Conservation (phyloP, 53 echinoderm and acorn worm species). For the Echinometra lucunter region DNA sequence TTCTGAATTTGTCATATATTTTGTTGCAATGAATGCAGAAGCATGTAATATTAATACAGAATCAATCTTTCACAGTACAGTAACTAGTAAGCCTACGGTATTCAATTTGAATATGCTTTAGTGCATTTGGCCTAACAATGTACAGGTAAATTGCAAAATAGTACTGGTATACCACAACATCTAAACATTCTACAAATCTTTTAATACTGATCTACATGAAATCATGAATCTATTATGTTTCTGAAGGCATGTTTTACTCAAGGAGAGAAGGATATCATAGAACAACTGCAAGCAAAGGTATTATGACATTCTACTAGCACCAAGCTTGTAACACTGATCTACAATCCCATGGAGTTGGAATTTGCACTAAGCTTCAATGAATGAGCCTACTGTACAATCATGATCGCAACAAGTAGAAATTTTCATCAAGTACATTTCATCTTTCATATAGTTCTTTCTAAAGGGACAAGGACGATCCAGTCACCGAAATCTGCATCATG, state of each 20-base stretch:
- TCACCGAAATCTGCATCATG: not conserved
- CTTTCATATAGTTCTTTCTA: not conserved
- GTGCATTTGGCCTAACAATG: too few species aligned
- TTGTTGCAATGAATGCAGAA: too few species aligned
- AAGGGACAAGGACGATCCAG: not conserved
- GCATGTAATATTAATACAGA: too few species aligned
- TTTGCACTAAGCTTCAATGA: not conserved
- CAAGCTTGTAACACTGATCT: not conserved
- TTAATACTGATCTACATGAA: not conserved
- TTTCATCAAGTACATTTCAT: constrained; percentile 16
- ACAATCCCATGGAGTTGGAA: not conserved
- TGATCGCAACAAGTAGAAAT: not conserved
- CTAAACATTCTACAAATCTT: not conserved
- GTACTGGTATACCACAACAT: not conserved
- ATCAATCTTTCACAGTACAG: too few species aligned
- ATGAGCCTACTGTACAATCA: not conserved
- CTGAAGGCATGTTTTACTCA: not conserved
- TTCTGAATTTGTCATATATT: too few species aligned
- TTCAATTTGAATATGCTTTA: too few species aligned
- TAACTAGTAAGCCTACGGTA: too few species aligned
- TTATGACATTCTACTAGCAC: not conserved
- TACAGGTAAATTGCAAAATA: too few species aligned
- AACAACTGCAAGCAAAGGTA: not conserved
- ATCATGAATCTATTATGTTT: not conserved
- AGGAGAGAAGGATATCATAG: not conserved